Evolutionary conservation across 2,113 vertebrate genomes (phyloP).

Genomic region (Triplophysa siluroides): DNA sequence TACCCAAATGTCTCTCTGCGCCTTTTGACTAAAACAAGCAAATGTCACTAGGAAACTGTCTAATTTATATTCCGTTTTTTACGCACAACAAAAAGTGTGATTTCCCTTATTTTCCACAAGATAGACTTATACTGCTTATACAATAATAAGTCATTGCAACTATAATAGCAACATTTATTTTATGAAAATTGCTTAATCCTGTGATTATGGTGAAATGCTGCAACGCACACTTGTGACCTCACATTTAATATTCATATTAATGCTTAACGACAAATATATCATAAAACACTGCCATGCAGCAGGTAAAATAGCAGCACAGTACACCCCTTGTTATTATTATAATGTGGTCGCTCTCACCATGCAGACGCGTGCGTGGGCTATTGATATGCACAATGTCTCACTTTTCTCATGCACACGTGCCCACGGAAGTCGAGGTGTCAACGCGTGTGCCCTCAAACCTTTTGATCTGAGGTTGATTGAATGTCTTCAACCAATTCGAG

Average conservation of each 20-base stretch:
- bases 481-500: constrained; percentile 1
- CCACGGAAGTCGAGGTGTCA: constrained; percentile 48
- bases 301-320: not conserved
- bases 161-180: not conserved
- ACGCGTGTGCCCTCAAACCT: constrained; percentile 4
- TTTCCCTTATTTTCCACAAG: too few species aligned
- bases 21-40: not conserved
- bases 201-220: too few species aligned
- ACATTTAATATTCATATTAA: not conserved
- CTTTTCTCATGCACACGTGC: constrained; percentile 33
- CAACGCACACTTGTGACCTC: too few species aligned
- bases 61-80: too few species aligned
- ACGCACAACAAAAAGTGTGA: not conserved
- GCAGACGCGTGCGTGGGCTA: not conserved
- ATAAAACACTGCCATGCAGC: not conserved
- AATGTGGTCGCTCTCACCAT: not conserved
- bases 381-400: constrained; percentile 6
- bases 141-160: too few species aligned
- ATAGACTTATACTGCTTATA: not conserved
- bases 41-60: not conserved
- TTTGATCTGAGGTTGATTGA: constrained; percentile 19
- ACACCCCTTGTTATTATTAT: not conserved
- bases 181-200: not conserved
- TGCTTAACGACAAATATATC: not conserved
- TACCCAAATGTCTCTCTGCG: not conserved